Evolutionary conservation across 2,888 invertebrate genomes (phyloP), one percentile per base, ranked within the genome.

Genomic region (Pyrrhosoma nymphula): DNA sequence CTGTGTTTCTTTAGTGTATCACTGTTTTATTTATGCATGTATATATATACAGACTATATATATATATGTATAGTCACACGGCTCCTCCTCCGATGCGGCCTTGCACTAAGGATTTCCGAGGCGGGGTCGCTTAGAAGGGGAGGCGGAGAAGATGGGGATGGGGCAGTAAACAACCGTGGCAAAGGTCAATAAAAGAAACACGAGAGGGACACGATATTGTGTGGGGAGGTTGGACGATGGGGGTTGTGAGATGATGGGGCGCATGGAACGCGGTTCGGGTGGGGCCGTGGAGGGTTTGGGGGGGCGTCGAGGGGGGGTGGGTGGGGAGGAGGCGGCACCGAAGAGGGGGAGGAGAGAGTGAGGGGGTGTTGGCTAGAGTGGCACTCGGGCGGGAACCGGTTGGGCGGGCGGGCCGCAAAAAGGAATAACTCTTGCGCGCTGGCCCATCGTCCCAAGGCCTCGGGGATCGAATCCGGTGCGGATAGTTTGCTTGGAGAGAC

Each of bases 151-250:
- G 47, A 47, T 2, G 47, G 47, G 8, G 47, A 47, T 47, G 47
- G 47, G 47, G 47, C 4, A 69, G 69, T 69, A 69, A 69, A 69
- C 23, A 69, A 69, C 69, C 69, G n/a, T 12, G 69, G 69, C 69
- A 69, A 69, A 69, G 69, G 69, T 69, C 69, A 69, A 69, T 69
- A 69, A 69, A 69, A 69, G 69, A 69, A 69, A 69, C 69, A n/a
- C 69, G n/a, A n/a, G n/a, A 3, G 26, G 26, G 26, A 47, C 47
- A 47, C 47, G 47, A 8, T 47, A 8, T 47, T 47, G 47, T 47
- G 47, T 47, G 47, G 47, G 47, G 47, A 47, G 47, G 47, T 8
- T 4, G 47, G 47, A 8, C 8, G 47, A 26, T 69, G 69, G 69
- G n/a, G 69, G 10, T 8, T 20, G 0, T 23, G 69, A 4, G 69